Base-by-base conservation (phyloP, 1,140 invertebrate species). In the Zaprionus camerounensis region DNA sequence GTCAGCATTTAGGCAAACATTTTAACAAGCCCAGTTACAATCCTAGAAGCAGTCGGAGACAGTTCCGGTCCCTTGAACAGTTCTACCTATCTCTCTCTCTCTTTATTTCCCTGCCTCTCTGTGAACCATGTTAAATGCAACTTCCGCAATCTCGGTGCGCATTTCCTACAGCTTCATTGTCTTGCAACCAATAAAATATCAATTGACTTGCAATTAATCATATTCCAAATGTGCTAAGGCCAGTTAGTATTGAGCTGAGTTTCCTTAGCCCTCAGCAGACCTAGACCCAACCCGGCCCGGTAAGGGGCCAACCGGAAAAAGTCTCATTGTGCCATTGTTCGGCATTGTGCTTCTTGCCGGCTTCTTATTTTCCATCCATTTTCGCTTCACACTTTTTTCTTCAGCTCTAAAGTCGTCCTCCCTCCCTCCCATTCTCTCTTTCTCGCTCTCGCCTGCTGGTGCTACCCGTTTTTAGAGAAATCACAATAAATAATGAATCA, bases 181-280 rank as follows among this genome's bases (percentile, higher is more conserved):
- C 49, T 73, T 44, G 59, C 65, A 59, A 67, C 78, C 88, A 91
- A 91, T 91, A 91, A 91, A 91, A 91, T 91, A 91, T 91, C 88
- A 91, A 85, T 91, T 91, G 88, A 91, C 88, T 88, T 63, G 90
- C 88, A 91, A 91, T 91, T 91, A 91, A 91, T 91, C 88, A 91
- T 91, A 91, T 91, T 84, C 81, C 76, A 61, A 87, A 88, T 81
- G 81, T 83, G 78, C 71, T 78, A 87, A 68, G 81, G 65, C 65
- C 62, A 61, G 44, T 58, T 63, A 61, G 56, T 44, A 67, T 31
- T 15, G 5, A 3, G 64, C 66, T 46, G 58, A 58, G 49, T 56
- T 72, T 31, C 38, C 44, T 41, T 31, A 26, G 49, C 59, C 49
- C 31, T 34, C 9, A 11, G 31, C 31, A 34, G 31, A 34, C 31